Conservation (phyloP, 2,888 invertebrate genomes). For the Leucophenga montana region DNA sequence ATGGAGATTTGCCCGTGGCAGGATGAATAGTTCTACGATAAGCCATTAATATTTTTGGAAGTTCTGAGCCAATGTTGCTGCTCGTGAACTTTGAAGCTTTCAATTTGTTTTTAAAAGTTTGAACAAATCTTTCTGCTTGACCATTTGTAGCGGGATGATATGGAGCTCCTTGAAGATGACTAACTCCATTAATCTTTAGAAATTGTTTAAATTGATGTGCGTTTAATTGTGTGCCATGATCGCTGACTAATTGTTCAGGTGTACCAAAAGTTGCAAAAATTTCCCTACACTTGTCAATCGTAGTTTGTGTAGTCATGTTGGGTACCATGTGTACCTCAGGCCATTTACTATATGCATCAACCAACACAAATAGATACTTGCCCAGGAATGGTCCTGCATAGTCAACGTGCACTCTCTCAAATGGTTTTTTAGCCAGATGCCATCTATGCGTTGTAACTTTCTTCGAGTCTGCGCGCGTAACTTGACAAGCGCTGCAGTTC, state of each 20-base stretch:
- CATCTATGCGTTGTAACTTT: constrained; percentile 36
- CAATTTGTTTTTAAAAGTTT: too few relatives aligned
- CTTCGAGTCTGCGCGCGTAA: constrained; percentile 16
- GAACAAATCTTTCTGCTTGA: too few relatives aligned
- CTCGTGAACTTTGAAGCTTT: constrained; percentile 13
- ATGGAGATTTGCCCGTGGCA: constrained; percentile 20
- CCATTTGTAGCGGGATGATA: too few relatives aligned
- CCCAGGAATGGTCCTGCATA: too few relatives aligned
- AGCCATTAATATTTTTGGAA: not conserved
- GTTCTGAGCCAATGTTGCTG: constrained; percentile 1
- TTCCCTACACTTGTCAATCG: constrained; percentile 25
- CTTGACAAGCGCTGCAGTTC: constrained; percentile 31
- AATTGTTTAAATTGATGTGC: too few relatives aligned
- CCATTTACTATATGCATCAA: too few relatives aligned
- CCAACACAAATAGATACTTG: too few relatives aligned
- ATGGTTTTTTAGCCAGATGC: constrained; percentile 38
- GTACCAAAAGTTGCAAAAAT: constrained; percentile 29
- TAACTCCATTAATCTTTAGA: too few relatives aligned
- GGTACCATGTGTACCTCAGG: constrained; percentile 54
- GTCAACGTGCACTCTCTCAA: constrained; percentile 39
- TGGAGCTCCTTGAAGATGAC: too few relatives aligned
- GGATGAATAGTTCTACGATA: not conserved
- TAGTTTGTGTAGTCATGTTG: constrained; percentile 32
- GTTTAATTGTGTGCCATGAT: constrained; percentile 30
- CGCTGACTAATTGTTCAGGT: constrained; percentile 19